Evolutionary conservation across 2,888 invertebrate species (phyloP).

Genomic region (Serripes groenlandicus): DNA sequence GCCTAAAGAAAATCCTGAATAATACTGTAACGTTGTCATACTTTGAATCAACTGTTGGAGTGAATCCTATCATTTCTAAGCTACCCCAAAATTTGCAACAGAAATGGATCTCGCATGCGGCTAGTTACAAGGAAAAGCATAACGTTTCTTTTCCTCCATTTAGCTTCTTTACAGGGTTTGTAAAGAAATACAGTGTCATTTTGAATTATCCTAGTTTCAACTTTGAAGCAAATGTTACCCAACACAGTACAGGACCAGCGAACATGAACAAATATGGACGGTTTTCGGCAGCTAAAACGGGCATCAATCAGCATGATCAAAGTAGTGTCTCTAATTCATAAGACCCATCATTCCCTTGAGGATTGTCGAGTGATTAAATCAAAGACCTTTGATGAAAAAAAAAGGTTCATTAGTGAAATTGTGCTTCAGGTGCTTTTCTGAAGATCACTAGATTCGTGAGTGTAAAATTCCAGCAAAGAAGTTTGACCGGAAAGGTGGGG

Average conservation of each 20-base stretch:
- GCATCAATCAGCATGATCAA: too few species aligned
- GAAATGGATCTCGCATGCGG: constrained; percentile 49
- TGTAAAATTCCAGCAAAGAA: not conserved
- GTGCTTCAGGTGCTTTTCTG: constrained; percentile 30
- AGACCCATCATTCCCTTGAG: constrained; percentile 32
- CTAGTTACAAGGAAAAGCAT: constrained; percentile 27
- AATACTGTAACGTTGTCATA: constrained; percentile 40
- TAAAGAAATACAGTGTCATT: constrained; percentile 17
- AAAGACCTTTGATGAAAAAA: constrained; percentile 15
- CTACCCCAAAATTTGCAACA: constrained; percentile 40
- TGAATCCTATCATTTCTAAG: constrained; percentile 47
- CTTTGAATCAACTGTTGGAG: constrained; percentile 49
- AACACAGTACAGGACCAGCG: too few species aligned
- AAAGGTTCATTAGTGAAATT: constrained; percentile 20
- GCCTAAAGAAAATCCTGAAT: constrained; percentile 33
- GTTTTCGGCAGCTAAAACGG: too few species aligned
- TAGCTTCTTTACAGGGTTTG: constrained; percentile 28
- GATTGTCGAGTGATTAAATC: constrained; percentile 15
- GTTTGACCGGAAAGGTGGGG: not conserved
- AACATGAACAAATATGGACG: too few species aligned
- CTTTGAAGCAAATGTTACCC: too few species aligned
- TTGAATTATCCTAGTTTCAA: constrained; percentile 41
- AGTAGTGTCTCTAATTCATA: too few species aligned
- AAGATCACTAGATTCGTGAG: too few species aligned
- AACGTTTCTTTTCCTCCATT: constrained; percentile 40